These are phyloP conservation scores for Myotis myotis DNA, from an alignment of 2,797 vertebrate species.

Conservation along the genomic window DNA sequence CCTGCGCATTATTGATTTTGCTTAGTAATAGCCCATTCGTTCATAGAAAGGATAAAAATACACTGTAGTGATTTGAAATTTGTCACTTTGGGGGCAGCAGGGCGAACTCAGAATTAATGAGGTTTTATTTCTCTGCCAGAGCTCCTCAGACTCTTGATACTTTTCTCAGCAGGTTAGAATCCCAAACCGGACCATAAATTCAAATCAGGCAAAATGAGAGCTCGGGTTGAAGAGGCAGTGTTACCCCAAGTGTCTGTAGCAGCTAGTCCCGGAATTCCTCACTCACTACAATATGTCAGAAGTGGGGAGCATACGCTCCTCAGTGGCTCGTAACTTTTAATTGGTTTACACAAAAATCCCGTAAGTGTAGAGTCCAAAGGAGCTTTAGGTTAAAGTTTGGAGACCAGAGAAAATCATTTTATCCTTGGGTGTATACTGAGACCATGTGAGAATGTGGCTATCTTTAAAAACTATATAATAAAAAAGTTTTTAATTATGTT, in stretches of 20 bases:
- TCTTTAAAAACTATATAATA: not conserved
- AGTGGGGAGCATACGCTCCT: not conserved
- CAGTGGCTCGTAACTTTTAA: not conserved
- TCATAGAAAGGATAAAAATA: not conserved
- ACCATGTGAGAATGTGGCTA: not conserved
- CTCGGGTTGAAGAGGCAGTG: not conserved
- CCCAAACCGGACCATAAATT: not conserved
- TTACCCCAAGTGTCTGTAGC: not conserved
- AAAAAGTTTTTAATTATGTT: not conserved
- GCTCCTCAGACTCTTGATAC: not conserved
- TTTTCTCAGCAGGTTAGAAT: not conserved
- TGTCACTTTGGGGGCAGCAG: not conserved
- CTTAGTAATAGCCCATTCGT: not conserved
- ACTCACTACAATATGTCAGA: not conserved
- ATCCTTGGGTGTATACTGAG: not conserved
- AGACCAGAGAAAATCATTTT: not conserved
- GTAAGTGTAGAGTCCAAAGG: not conserved
- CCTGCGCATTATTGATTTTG: not conserved
- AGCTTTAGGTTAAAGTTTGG: not conserved
- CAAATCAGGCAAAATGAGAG: not conserved
- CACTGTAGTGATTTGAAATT: not conserved
- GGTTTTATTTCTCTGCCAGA: not conserved
- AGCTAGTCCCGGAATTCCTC: not conserved
- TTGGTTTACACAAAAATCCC: not conserved
- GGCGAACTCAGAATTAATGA: not conserved